phyloP scores from a whole-genome alignment of 2,113 vertebrate genomes.

The Gymnorhina tibicen region DNA sequence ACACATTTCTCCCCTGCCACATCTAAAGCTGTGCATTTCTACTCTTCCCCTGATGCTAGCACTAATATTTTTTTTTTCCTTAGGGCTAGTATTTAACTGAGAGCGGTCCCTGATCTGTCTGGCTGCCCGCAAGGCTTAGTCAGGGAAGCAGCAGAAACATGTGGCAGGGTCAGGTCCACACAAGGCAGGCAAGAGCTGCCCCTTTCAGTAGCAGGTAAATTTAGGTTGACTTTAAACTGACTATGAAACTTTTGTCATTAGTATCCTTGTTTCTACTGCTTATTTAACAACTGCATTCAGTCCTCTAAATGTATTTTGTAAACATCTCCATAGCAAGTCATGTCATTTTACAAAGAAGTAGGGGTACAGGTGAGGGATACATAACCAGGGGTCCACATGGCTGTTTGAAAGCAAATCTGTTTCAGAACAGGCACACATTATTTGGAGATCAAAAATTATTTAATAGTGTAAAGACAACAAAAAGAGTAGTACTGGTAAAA shows the following conservation, averaged over 20 bases:
- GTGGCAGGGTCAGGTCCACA: slow-evolving; percentile 12
- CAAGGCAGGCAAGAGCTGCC: background rate
- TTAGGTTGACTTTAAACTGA: background rate
- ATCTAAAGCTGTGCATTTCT: background rate
- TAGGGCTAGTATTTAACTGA: slow-evolving; percentile 4
- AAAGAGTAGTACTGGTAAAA: background rate
- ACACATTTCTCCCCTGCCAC: background rate
- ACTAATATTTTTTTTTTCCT: background rate
- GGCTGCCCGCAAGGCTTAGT: background rate
- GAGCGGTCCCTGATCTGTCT: background rate
- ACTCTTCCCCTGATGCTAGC: background rate
- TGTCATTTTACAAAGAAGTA: background rate
- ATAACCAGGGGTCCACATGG: background rate
- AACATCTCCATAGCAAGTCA: background rate
- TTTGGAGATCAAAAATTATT: background rate
- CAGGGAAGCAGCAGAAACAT: slow-evolving; percentile 16
- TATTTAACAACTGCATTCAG: background rate
- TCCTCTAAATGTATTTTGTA: background rate
- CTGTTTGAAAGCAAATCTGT: background rate
- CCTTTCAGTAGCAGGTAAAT: slow-evolving; percentile 17
- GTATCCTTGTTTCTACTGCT: background rate
- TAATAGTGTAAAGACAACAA: background rate
- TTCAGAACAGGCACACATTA: background rate
- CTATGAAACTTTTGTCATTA: background rate
- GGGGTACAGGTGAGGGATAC: background rate